Evolutionary conservation across 2,797 vertebrate species (phyloP).

Genomic region (Menidia menidia): DNA sequence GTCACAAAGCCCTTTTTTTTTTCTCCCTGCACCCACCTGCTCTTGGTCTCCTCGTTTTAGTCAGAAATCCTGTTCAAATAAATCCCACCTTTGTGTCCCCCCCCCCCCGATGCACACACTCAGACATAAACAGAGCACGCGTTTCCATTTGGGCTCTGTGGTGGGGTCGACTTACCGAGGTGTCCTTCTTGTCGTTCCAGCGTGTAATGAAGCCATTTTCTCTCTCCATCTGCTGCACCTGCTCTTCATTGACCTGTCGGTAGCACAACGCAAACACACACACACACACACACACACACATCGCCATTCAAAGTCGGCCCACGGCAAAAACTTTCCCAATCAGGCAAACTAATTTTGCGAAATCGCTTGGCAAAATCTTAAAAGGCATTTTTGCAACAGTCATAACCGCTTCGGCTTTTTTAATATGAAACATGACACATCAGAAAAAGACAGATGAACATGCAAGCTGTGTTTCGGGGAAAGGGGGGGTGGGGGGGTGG

Average conservation of each 20-base stretch:
- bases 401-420: conserved; percentile 12
- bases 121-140: conserved; percentile 28
- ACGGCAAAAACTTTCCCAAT: conserved; percentile 18
- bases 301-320: conserved; percentile 6
- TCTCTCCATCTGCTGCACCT: conserved; percentile 95
- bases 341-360: neutral
- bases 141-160: conserved; percentile 50
- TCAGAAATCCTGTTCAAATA: conserved; percentile 44
- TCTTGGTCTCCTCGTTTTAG: conserved; percentile 12
- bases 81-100: conserved; percentile 43
- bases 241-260: conserved; percentile 92
- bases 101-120: conserved; percentile 34
- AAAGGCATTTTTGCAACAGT: conserved; percentile 8
- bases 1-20: conserved; percentile 59
- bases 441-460: conserved; percentile 12
- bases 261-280: conserved; percentile 41
- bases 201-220: conserved; percentile 96
- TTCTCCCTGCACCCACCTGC: neutral
- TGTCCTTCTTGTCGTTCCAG: conserved; percentile 97
- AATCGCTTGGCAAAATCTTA: conserved; percentile 2
- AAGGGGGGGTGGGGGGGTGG: neutral
- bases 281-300: neutral
- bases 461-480: neutral
- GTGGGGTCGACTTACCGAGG: conserved; percentile 85
- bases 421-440: neutral